A percentile compares a stretch with the other conserved stretches of the same genome.
phyloP scores from a whole-genome alignment of 2,888 invertebrate genomes.

The Folsomia candida region DNA sequence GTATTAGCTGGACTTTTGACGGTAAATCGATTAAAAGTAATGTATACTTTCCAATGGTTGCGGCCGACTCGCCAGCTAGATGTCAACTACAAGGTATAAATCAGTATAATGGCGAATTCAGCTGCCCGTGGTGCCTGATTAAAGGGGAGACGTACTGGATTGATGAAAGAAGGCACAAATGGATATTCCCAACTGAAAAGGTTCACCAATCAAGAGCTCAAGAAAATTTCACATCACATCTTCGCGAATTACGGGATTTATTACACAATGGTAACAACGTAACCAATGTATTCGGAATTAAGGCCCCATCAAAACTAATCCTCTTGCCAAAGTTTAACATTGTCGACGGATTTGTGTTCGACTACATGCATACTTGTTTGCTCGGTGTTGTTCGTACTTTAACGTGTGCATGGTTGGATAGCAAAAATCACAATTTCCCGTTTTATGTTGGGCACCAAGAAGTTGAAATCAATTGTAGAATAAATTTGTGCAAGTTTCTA shows the following conservation, averaged over 20 bases:
- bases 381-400: no score
- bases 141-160: no score
- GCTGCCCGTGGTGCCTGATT: no score
- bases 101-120: conserved; percentile 35
- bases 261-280: background rate
- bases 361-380: conserved; percentile 40
- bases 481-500: no score
- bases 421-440: conserved; percentile 1
- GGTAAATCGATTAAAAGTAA: background rate
- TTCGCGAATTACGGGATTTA: background rate
- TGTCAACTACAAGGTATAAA: conserved; percentile 33
- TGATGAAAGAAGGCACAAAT: no score
- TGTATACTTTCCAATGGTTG: conserved; percentile 10
- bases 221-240: background rate
- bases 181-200: no score
- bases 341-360: conserved; percentile 30
- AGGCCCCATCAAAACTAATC: conserved; percentile 26
- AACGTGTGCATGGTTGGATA: conserved; percentile 28
- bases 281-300: conserved; percentile 8
- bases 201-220: background rate
- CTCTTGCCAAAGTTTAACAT: no score
- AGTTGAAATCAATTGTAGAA: no score
- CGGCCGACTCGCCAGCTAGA: no score
- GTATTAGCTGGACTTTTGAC: background rate
- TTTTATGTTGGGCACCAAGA: conserved; percentile 43